These are phyloP conservation scores for Electrona antarctica DNA, from an alignment of 2,113 vertebrate genomes.

Conservation along the genomic window DNA sequence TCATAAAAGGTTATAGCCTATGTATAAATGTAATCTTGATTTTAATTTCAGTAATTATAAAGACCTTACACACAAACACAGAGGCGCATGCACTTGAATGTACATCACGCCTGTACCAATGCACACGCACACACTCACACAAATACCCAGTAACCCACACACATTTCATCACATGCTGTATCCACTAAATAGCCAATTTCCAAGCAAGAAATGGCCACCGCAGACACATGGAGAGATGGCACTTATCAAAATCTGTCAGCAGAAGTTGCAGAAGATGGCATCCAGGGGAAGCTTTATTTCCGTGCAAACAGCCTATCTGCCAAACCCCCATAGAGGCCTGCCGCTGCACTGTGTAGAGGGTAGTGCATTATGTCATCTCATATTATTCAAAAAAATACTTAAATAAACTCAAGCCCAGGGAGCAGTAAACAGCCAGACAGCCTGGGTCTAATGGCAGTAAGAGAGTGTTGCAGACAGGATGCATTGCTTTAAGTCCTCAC, in stretches of 20 bases:
- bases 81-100: neutral
- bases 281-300: conserved; percentile 36
- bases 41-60: too few relatives aligned
- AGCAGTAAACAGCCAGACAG: conserved; percentile 62
- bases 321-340: conserved; percentile 48
- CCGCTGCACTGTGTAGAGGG: conserved; percentile 26
- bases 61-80: neutral
- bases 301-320: conserved; percentile 46
- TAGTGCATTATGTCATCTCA: conserved; percentile 65
- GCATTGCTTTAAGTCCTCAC: conserved; percentile 48
- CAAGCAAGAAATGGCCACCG: conserved; percentile 11
- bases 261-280: conserved; percentile 37
- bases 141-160: too few relatives aligned
- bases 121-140: neutral
- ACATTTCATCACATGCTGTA: conserved; percentile 3
- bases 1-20: too few relatives aligned
- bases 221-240: conserved; percentile 23
- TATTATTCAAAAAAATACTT: conserved; percentile 59
- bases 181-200: conserved; percentile 7
- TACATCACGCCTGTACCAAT: neutral
- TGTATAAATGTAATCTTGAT: too few relatives aligned
- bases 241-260: conserved; percentile 43
- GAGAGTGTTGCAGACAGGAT: conserved; percentile 58
- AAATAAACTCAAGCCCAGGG: conserved; percentile 59
- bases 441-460: conserved; percentile 57